Percentiles rank a stretch among this genome's conserved stretches.
Conservation (phyloP, 1,140 invertebrate species). For the Meteorus sp. region DNA sequence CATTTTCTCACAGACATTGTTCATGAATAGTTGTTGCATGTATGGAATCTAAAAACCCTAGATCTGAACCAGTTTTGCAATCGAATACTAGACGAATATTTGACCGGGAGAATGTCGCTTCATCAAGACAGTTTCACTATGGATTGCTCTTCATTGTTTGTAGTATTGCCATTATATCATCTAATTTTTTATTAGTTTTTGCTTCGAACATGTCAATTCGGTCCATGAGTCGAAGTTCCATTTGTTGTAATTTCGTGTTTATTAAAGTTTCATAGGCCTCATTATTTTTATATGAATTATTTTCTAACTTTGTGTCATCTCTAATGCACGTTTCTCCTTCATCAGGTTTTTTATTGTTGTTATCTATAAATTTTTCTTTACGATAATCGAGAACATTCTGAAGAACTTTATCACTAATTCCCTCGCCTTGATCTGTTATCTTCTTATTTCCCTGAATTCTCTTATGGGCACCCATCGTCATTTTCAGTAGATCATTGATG, state of each 20-base stretch:
- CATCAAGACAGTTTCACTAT: too few relatives aligned
- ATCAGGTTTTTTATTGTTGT: background rate
- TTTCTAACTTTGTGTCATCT: background rate
- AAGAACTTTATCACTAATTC: too few relatives aligned
- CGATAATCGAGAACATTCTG: too few relatives aligned
- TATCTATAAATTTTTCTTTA: too few relatives aligned
- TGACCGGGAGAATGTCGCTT: too few relatives aligned
- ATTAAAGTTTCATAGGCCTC: constrained; percentile 39
- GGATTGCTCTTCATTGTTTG: constrained; percentile 18
- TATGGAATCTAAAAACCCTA: too few relatives aligned
- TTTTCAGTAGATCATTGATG: constrained; percentile 41
- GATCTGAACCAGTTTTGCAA: too few relatives aligned
- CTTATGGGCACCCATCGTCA: constrained; percentile 24
- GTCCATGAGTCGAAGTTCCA: constrained; percentile 46
- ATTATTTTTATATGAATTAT: constrained; percentile 8
- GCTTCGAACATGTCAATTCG: constrained; percentile 43
- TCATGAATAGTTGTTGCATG: too few relatives aligned
- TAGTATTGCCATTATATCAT: constrained; percentile 41
- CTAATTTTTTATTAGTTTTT: constrained; percentile 45
- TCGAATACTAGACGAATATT: too few relatives aligned
- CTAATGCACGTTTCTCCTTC: background rate
- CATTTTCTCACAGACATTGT: too few relatives aligned
- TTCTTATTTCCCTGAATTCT: constrained; percentile 27
- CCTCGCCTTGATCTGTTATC: too few relatives aligned
- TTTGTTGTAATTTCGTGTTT: constrained; percentile 47